Percentiles rank a stretch among this genome's conserved stretches.
These are phyloP conservation scores for Eclectus roratus DNA, from an alignment of 2,113 vertebrate species.

Conservation along the genomic window DNA sequence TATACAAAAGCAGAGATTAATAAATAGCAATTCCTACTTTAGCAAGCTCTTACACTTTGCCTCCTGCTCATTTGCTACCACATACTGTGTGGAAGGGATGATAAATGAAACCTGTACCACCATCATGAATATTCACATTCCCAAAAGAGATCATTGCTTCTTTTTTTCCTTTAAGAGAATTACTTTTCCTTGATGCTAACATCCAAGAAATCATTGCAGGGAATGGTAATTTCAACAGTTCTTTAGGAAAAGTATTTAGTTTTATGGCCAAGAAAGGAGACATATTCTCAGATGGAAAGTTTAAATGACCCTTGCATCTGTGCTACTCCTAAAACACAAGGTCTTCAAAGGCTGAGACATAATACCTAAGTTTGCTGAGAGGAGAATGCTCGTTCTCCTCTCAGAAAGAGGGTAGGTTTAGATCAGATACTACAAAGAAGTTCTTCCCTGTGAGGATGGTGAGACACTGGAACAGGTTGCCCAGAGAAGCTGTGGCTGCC, in stretches of 20 bases:
- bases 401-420: too few species aligned
- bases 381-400: too few species aligned
- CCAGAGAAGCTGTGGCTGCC: too few species aligned
- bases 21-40: conserved; percentile 29
- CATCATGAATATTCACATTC: not conserved
- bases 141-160: not conserved
- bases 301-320: too few species aligned
- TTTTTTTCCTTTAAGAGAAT: not conserved
- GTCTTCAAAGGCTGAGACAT: too few species aligned
- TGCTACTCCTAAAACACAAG: too few species aligned
- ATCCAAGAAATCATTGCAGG: not conserved
- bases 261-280: too few species aligned
- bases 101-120: conserved; percentile 15
- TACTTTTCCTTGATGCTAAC: not conserved
- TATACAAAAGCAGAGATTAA: conserved; percentile 35
- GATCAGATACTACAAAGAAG: too few species aligned
- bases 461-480: too few species aligned
- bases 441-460: too few species aligned
- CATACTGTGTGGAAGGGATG: not conserved
- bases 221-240: not conserved
- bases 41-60: conserved; percentile 15
- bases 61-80: conserved; percentile 1
- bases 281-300: too few species aligned
- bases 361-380: too few species aligned
- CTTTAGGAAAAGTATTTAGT: not conserved